Base-by-base conservation (phyloP, 2,888 invertebrate species). In the Eristalis intricaria region DNA sequence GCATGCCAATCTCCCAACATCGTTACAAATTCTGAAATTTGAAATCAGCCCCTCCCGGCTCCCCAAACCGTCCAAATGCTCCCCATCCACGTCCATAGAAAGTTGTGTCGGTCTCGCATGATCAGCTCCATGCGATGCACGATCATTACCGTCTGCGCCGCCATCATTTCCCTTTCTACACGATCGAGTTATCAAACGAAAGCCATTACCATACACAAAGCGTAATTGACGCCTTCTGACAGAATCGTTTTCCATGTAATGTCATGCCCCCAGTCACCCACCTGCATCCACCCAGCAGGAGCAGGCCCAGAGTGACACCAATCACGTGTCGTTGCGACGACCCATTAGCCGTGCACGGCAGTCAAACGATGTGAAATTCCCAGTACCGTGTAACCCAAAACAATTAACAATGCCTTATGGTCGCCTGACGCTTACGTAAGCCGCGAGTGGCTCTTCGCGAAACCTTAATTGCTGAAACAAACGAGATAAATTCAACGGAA, bases 371-470 rank as follows among this genome's bases (percentile, higher is more conserved):
- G 50, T 50, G 50, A 50, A 50, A 50, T 50, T 50, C 50, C 50
- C 50, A 19, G 50, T 19, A 50, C 50, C 50, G 19, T 50, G 50
- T 50, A 50, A 64, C 50, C 35, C 29, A 4, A n/a, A 15, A n/a
- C 43, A 74, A 79, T 79, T 74, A 65, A 74, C 58, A 69, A 58
- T 26, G 43, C 56, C 50, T 50, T 50, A 50, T 19, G 50, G 50
- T 50, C 32, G 32, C 50, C 76, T 66, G 50, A 22, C 32, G 32
- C 50, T 80, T 66, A 80, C 75, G 50, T 75, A 84, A 84, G 69
- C 1, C 29, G 10, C 22, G 26, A 56, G 65, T 15, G 35, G 50
- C 50, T n/a, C 26, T 15, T 58, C 13, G 23, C 26, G 58, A 63
- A 63, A 40, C 38, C 35, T 22, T 26, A 50, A 69, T 35, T 43